These are phyloP conservation scores for Trogon melanurus DNA, from an alignment of 2,113 vertebrate genomes.

Conservation along the genomic window DNA sequence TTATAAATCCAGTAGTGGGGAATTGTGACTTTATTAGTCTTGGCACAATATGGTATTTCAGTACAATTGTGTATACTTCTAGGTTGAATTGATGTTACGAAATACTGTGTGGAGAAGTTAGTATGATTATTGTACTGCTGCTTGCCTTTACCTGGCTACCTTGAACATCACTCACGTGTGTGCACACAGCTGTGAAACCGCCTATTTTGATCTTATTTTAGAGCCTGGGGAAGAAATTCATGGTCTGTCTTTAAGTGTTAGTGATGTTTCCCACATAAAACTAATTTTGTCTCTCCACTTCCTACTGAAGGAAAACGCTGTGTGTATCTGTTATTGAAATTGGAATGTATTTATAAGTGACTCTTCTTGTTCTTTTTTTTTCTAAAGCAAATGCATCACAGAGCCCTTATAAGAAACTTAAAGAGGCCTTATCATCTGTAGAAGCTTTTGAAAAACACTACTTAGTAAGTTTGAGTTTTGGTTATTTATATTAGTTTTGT, in stretches of 20 bases:
- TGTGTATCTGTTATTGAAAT: not conserved
- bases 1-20: not conserved
- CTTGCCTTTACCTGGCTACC: not conserved
- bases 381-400: conserved; percentile 89
- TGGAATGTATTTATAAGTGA: not conserved
- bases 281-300: not conserved
- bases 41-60: not conserved
- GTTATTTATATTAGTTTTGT: not conserved
- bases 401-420: conserved; percentile 97
- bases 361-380: not conserved
- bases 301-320: not conserved
- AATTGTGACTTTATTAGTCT: not conserved
- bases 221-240: not conserved
- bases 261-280: not conserved
- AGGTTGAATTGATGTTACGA: not conserved
- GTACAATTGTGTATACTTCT: not conserved
- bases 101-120: not conserved
- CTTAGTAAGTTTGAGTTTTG: conserved; percentile 81
- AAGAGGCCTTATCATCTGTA: conserved; percentile 95
- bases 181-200: not conserved
- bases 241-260: not conserved
- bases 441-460: conserved; percentile 98
- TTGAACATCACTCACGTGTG: not conserved
- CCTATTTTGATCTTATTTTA: not conserved
- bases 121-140: not conserved